Conservation (phyloP, 2,113 vertebrate species). For the Meles meles region DNA sequence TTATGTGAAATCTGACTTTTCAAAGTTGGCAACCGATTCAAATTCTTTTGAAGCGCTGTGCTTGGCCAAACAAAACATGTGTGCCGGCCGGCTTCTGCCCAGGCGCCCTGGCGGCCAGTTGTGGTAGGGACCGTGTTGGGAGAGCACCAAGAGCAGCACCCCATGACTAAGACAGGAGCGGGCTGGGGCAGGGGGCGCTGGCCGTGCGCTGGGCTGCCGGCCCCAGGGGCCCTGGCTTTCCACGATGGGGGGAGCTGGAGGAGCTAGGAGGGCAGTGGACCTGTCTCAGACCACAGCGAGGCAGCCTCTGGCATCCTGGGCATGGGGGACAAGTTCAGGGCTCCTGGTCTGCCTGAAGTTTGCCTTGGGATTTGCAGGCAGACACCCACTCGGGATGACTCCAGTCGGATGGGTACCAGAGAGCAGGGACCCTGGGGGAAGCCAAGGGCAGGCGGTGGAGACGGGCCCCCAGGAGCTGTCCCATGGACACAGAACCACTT, state of each 20-base stretch:
- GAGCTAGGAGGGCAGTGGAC: neutral
- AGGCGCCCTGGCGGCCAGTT: neutral
- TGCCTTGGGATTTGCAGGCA: neutral
- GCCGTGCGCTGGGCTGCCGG: neutral
- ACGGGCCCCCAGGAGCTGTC: neutral
- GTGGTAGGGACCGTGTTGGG: neutral
- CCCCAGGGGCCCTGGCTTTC: neutral
- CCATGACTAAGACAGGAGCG: neutral
- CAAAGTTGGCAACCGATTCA: conserved; percentile 65
- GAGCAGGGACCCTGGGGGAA: neutral
- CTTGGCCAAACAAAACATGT: conserved; percentile 73
- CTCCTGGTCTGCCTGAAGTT: neutral
- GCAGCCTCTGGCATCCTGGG: neutral
- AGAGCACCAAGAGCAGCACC: neutral
- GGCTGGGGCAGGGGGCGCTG: neutral
- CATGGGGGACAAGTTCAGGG: neutral
- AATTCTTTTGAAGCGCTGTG: conserved; percentile 62
- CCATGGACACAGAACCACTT: neutral
- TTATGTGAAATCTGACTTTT: conserved; percentile 72
- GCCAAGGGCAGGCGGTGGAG: neutral
- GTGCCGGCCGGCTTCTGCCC: conserved; percentile 54
- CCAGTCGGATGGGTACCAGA: neutral
- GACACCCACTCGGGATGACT: neutral
- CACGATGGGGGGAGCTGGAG: neutral
- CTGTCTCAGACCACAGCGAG: neutral